These are phyloP conservation scores for Microctenopoma steveboyesi DNA, from an alignment of 2,797 vertebrate genomes.

Conservation along the genomic window DNA sequence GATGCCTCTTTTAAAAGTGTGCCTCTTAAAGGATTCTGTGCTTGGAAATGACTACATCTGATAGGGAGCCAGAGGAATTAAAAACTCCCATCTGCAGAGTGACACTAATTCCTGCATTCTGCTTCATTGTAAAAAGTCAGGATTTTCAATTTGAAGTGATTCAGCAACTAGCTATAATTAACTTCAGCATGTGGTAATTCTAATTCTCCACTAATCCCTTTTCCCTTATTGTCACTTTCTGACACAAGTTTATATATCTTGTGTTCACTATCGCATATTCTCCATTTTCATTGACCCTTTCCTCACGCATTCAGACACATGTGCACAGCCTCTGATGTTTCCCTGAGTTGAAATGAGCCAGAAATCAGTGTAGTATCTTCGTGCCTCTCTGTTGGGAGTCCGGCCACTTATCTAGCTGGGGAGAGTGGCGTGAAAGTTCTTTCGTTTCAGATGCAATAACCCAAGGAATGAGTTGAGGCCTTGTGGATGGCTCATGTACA, in stretches of 20 bases:
- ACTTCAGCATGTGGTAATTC: conserved; percentile 82
- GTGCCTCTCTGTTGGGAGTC: conserved; percentile 53
- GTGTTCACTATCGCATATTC: conserved; percentile 53
- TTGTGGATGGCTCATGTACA: conserved; percentile 62
- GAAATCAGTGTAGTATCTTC: conserved; percentile 50
- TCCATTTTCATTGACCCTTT: conserved; percentile 34
- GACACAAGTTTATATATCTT: conserved; percentile 74
- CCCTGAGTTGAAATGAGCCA: conserved; percentile 53
- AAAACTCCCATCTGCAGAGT: conserved; percentile 77
- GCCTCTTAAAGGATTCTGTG: conserved; percentile 63
- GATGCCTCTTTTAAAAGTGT: conserved; percentile 33
- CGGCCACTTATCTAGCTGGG: conserved; percentile 48
- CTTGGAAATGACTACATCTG: conserved; percentile 75
- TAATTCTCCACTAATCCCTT: conserved; percentile 81
- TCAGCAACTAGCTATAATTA: conserved; percentile 83
- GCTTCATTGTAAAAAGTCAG: conserved; percentile 68
- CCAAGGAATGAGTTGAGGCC: conserved; percentile 58
- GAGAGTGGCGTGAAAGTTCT: conserved; percentile 62
- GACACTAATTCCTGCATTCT: conserved; percentile 85
- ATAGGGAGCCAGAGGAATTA: conserved; percentile 79
- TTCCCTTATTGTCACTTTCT: conserved; percentile 71
- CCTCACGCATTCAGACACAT: conserved; percentile 31
- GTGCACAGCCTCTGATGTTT: conserved; percentile 48
- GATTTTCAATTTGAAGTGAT: conserved; percentile 79
- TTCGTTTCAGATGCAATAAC: conserved; percentile 65